These are phyloP conservation scores for Galaxias olidus DNA, from an alignment of 2,797 vertebrate species.

Conservation along the genomic window DNA sequence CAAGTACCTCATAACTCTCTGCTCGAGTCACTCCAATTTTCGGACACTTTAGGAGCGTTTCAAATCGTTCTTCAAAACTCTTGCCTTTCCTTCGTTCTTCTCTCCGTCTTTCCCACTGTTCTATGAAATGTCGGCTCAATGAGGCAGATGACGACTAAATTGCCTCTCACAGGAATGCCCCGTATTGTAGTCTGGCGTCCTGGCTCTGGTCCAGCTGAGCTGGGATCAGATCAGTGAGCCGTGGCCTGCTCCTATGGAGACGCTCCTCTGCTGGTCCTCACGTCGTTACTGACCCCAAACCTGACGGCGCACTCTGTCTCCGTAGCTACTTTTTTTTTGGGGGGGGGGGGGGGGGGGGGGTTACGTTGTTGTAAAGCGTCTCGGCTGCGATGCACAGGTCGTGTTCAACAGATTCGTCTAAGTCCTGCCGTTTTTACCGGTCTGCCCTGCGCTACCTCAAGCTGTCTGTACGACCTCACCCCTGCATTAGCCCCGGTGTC, in stretches of 20 bases:
- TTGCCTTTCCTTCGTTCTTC: not conserved
- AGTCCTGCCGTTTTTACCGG: not conserved
- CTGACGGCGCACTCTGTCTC: not conserved
- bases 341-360: not conserved
- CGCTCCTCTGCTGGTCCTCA: conserved; percentile 1
- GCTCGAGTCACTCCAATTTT: not conserved
- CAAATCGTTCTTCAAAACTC: conserved; percentile 11
- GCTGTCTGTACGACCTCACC: not conserved
- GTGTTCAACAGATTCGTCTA: no score
- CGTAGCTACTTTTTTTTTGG: not conserved
- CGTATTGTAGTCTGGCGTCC: conserved; percentile 25
- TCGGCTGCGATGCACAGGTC: no score
- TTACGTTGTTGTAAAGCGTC: not conserved
- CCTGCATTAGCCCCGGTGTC: not conserved
- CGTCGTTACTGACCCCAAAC: not conserved
- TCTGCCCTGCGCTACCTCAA: no score
- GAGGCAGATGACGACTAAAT: conserved; percentile 50
- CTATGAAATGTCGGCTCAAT: conserved; percentile 36
- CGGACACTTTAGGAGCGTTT: not conserved
- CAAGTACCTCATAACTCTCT: not conserved
- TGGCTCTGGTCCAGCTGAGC: conserved; percentile 15
- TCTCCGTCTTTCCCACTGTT: conserved; percentile 7
- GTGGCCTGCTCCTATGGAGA: not conserved
- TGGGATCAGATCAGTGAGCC: not conserved
- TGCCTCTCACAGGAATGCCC: conserved; percentile 53